Percentiles rank a stretch among this genome's conserved stretches.
These are phyloP conservation scores for Cecidostiba fungosa DNA, from an alignment of 2,888 invertebrate genomes.

Conservation along the genomic window DNA sequence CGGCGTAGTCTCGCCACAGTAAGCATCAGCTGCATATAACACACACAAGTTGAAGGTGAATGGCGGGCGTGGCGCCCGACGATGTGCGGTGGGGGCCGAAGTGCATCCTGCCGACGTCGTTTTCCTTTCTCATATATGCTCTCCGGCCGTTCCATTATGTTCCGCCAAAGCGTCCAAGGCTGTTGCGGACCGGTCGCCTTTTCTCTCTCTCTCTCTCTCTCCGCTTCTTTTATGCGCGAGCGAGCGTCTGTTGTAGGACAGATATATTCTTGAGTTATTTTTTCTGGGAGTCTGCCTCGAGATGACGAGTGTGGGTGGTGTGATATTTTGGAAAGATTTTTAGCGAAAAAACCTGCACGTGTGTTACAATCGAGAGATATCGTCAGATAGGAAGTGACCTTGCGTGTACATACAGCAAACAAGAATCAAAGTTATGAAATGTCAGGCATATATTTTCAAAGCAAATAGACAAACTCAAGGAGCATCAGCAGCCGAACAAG, in stretches of 20 bases:
- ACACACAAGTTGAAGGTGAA: slow-evolving; percentile 79
- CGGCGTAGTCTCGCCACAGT: not conserved
- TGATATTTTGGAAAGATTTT: too few species aligned
- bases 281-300: not conserved
- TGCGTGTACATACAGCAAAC: not conserved
- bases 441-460: slow-evolving; percentile 25
- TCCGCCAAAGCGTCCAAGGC: slow-evolving; percentile 3
- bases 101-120: slow-evolving; percentile 76
- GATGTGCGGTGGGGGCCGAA: slow-evolving; percentile 65
- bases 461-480: slow-evolving; percentile 26
- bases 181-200: not conserved
- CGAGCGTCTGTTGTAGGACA: not conserved
- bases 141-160: not conserved
- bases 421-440: not conserved
- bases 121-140: slow-evolving; percentile 75
- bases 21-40: slow-evolving; percentile 63
- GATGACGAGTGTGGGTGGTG: too few species aligned
- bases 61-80: slow-evolving; percentile 78
- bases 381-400: not conserved
- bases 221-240: not conserved
- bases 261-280: not conserved
- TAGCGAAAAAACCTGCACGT: too few species aligned
- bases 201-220: slow-evolving; percentile 8
- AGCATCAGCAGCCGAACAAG: slow-evolving; percentile 26
- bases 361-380: not conserved